Evolutionary conservation across 2,888 invertebrate genomes (phyloP).

Genomic region (Argyra leucocephala): DNA sequence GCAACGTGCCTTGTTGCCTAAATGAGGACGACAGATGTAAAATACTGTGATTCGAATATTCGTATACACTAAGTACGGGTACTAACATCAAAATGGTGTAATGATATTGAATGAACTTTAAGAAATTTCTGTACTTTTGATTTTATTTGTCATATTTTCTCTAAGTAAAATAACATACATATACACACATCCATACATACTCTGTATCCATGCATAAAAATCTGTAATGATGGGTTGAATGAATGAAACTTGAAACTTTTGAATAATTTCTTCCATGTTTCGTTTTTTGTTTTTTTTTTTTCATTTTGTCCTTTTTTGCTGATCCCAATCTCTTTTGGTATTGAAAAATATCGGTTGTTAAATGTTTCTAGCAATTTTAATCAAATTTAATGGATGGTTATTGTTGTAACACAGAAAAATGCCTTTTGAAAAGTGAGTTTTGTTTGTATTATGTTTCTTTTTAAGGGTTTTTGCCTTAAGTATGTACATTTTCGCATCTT

Average conservation of each 20-base stretch:
- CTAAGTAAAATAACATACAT: background rate
- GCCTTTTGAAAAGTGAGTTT: too few relatives aligned
- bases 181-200: too few relatives aligned
- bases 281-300: background rate
- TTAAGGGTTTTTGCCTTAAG: too few relatives aligned
- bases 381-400: background rate
- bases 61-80: too few relatives aligned
- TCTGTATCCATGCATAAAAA: too few relatives aligned
- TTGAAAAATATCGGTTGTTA: conserved; percentile 3
- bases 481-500: too few relatives aligned
- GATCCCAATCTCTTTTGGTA: background rate
- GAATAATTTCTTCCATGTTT: background rate
- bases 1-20: background rate
- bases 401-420: background rate
- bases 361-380: background rate
- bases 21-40: background rate
- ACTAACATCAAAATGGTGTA: background rate
- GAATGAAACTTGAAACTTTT: background rate
- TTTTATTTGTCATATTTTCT: background rate
- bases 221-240: background rate
- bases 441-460: too few relatives aligned
- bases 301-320: background rate
- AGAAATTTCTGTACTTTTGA: background rate
- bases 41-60: background rate
- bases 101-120: background rate